A percentile compares a stretch with the other conserved stretches of the same genome.
Evolutionary conservation across 2,113 vertebrate genomes (phyloP).

Genomic region (Phodopus roborovskii): DNA sequence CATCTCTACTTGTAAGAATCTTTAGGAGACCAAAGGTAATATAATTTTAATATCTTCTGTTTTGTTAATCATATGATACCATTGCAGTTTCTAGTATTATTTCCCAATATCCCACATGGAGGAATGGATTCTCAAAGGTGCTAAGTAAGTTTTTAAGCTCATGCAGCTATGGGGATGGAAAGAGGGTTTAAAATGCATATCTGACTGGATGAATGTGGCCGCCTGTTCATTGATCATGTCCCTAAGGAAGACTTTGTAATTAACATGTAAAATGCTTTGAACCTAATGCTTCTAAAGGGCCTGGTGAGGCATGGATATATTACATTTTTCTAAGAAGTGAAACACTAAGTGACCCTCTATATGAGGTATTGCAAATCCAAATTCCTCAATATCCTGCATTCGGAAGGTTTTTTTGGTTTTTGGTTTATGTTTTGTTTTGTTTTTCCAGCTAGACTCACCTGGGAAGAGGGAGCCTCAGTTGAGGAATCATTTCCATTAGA

Average conservation of each 20-base stretch:
- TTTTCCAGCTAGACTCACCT: background rate
- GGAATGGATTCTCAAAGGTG: background rate
- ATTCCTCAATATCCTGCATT: background rate
- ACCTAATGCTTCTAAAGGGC: background rate
- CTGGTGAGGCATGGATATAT: background rate
- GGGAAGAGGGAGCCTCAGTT: background rate
- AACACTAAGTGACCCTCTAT: background rate
- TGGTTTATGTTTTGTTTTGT: background rate
- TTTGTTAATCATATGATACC: constrained; percentile 3
- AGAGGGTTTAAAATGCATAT: background rate
- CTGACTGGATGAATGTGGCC: background rate
- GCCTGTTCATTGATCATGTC: background rate
- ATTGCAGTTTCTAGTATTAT: background rate
- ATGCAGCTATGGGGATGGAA: background rate
- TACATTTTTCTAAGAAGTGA: background rate
- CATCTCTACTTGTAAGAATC: background rate
- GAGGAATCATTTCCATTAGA: background rate
- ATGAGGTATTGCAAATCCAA: background rate
- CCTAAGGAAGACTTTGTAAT: constrained; percentile 14
- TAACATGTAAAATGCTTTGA: background rate
- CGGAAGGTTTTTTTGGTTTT: background rate
- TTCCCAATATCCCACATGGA: background rate
- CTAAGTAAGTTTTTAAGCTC: background rate
- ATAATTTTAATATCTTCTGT: background rate
- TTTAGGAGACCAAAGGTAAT: background rate